Base-by-base conservation (phyloP, 2,888 invertebrate genomes). In the Meteorus cinctellus region DNA sequence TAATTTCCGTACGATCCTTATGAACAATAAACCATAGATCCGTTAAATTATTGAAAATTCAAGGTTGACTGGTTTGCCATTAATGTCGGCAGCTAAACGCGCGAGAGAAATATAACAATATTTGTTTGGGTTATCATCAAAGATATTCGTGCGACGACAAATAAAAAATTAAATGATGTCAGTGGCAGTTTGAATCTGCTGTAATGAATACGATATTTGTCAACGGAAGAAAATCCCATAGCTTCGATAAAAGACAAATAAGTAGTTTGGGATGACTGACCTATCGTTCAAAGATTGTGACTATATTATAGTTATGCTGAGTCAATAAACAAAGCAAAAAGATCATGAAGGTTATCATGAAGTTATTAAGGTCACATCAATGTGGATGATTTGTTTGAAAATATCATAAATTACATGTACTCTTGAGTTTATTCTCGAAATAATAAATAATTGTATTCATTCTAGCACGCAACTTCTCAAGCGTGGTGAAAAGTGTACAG, bases 121-220 rank as follows among this genome's bases (percentile, higher is more conserved):
- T 34, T 63, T 63, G 63, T 63, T 16, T 63, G 34, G 34, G 63
- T 63, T 63, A 63, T 63, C 63, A 12, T 29, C 1, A 10, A n/a
- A 34, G 29, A 63, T 63, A 31, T 14, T n/a, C 29, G 14, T 12
- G 34, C 34, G 34, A 16, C 5, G n/a, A 63, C n/a, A 48, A 48
- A 48, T 16, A 48, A 48, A 16, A 16, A n/a, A 48, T 48, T 12
- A 41, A 41, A 41, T 12, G 12, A 41, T 12, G 41, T 8, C 12
- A 10, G 8, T 41, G 41, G 41, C 34, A 34, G 34, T 41, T 41
- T 2, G 12, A 41, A 41, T 41, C 1, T 41, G 8, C 41, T 2
- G 8, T 41, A 2, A 41, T 41, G 41, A 41, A 41, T 41, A 10
- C 2, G 41, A 41, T 41, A 41, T 41, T 41, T 41, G 41, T 41